Conservation (phyloP, 2,113 vertebrate genomes). For the Indicator maculatus region DNA sequence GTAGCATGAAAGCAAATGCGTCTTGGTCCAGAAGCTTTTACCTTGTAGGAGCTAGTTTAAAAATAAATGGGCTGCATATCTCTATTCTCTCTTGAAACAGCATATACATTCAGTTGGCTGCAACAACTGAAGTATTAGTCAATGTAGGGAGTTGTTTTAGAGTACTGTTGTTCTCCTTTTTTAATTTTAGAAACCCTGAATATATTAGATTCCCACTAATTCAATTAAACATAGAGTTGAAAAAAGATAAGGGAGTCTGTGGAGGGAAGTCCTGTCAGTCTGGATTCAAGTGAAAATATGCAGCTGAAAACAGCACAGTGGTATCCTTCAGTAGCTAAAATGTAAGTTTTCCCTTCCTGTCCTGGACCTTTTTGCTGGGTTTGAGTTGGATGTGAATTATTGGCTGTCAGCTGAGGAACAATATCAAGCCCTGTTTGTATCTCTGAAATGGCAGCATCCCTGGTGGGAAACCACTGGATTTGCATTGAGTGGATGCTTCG, state of each 20-base stretch:
- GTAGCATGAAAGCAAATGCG: background rate
- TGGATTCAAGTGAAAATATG: background rate
- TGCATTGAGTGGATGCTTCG: accelerated
- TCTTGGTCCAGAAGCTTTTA: background rate
- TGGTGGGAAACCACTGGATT: too few relatives aligned
- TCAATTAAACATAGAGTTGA: background rate
- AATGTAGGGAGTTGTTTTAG: background rate
- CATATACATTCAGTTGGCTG: background rate
- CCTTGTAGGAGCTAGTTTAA: accelerated
- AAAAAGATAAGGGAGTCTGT: background rate
- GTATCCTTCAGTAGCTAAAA: background rate
- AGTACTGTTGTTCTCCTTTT: background rate
- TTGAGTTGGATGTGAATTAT: background rate
- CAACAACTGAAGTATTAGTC: background rate
- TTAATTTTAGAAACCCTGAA: background rate
- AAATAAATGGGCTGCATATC: background rate
- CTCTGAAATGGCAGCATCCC: background rate
- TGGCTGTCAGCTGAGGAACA: accelerated
- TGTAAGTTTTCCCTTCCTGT: background rate
- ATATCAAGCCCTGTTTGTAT: background rate
- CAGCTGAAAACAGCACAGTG: background rate
- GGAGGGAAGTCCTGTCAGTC: background rate
- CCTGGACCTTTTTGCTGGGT: background rate
- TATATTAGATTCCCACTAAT: background rate
- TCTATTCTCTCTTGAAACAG: background rate